Evolutionary conservation across 2,797 vertebrate genomes (phyloP).

Genomic region (Pogoniulus pusillus): DNA sequence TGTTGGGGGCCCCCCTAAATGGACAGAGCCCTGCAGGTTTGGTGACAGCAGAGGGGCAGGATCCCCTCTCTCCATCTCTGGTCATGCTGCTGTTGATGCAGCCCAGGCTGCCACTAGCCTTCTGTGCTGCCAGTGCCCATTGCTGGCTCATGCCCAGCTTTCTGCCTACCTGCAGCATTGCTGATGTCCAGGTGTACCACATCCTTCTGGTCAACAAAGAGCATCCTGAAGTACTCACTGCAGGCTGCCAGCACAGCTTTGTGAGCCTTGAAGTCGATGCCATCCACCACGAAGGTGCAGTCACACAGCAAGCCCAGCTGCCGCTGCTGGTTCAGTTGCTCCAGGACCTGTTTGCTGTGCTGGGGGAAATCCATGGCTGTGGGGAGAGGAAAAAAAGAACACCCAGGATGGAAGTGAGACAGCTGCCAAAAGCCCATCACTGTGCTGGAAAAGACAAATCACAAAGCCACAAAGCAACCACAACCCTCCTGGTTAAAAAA

Average conservation of each 20-base stretch:
- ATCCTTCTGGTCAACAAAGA: conserved; percentile 96
- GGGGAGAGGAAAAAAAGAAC: not conserved
- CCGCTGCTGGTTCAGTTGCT: conserved; percentile 93
- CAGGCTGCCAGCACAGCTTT: conserved; percentile 95
- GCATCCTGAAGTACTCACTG: conserved; percentile 94
- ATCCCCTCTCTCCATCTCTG: too few relatives aligned
- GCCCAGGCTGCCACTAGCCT: too few relatives aligned
- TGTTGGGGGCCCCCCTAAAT: too few relatives aligned
- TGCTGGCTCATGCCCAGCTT: too few relatives aligned
- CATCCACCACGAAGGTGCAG: conserved; percentile 97
- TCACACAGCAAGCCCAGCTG: conserved; percentile 93
- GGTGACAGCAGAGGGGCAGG: too few relatives aligned
- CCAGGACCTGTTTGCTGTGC: conserved; percentile 92
- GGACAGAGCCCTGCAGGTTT: too few relatives aligned
- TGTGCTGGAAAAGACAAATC: rapidly evolving
- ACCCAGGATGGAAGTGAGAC: rapidly evolving
- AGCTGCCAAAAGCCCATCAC: rapidly evolving
- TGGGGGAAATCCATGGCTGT: conserved; percentile 94
- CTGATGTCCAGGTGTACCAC: conserved; percentile 98
- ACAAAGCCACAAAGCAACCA: rapidly evolving
- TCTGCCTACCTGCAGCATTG: conserved; percentile 88
- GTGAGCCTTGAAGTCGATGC: conserved; percentile 96
- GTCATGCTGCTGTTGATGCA: too few relatives aligned
- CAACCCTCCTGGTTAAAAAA: rapidly evolving
- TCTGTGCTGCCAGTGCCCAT: too few relatives aligned